Base-by-base conservation (phyloP, 2,888 invertebrate species). In the Aphodius sticticus region DNA sequence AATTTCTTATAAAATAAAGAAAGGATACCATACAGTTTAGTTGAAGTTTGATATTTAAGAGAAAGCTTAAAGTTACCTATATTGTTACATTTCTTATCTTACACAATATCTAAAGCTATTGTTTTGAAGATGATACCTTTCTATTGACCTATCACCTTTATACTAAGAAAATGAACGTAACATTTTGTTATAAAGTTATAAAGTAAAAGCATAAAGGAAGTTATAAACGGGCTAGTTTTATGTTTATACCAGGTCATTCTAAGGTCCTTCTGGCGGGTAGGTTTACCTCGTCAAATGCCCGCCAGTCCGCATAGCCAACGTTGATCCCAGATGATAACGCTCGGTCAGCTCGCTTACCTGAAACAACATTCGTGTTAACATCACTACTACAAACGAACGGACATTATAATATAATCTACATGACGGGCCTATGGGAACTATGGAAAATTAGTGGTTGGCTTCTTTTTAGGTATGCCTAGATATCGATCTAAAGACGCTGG, bases 321-420 rank as follows among this genome's bases (percentile, higher is more conserved):
- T 38, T 72, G 80, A 79, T 80, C 77, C 76, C 80, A 81, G 71
- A 71, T 74, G 87, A 87, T 87, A 87, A 86, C 83, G 84, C 82
- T 83, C 85, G 86, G 86, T 85, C 85, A 84, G 84, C 35, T 74
- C 36, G 74, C 86, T 88, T 88, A 88, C 88, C 88, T 88, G 88
- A 83, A 88, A 86, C 84, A 87, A 87, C 86, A 87, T 85, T 83
- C 85, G 85, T 88, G 87, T 88, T 88, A 87, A 88, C 88, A 87
- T 86, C 86, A 76, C 81, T 83, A 81, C 82, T 81, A 81, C 80
- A 78, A 72, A 80, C 74, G 74, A 79, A 78, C 79, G 76, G 72
- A 81, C 81, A 81, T 82, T 82, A 79, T 74, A 76, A 78, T 71
- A 80, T 78, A 75, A 80, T 74, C 74, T 74, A 74, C 74, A 74